Evolutionary conservation across 2,888 invertebrate species (phyloP), one percentile per base, ranked within the genome.

Genomic region (Siphlonurus alternatus): DNA sequence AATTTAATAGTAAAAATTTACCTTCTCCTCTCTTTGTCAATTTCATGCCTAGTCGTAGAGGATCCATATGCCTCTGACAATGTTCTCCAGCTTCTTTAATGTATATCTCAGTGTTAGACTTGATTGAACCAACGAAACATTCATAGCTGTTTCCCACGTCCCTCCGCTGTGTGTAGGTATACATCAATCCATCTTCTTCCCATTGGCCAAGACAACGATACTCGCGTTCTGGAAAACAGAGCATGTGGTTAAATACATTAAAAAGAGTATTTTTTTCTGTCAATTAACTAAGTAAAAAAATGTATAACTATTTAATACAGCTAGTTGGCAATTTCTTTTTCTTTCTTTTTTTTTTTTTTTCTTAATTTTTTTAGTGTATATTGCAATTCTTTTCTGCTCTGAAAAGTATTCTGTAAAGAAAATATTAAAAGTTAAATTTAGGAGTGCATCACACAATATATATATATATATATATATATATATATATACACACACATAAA

Each of bases 21-120:
- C 64, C 73, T 65, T 74, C 73, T 76, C 78, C 77, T 71, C 75
- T 75, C 71, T 79, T 80, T 53, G 78, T 78, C 24, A 85, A 74
- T 70, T 82, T 80, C 85, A 85, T 85, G 65, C 84, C 84, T 70
- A 80, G 78, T 51, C 74, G 75, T 61, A 78, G 74, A 1, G 83
- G 83, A 72, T 83, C 79, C 25, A 83, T 79, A 67, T 80, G 77
- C 66, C 84, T 75, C 68, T 81, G 79, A 70, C 85, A 85, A 70
- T 82, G 81, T 69, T 82, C 82, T 0, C 85, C 84, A 23, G 85
- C 84, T 75, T 85, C 85, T 70, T 81, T 83, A 65, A 85, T 84
- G 70, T 79, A 82, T 67, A 85, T 82, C 68, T 82, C 81, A 54
- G 80, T 79, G 53, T 81, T 79, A 22, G 79, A 77, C 18, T 81